Conservation (phyloP, 2,888 invertebrate genomes). For the Meloe dianella region DNA sequence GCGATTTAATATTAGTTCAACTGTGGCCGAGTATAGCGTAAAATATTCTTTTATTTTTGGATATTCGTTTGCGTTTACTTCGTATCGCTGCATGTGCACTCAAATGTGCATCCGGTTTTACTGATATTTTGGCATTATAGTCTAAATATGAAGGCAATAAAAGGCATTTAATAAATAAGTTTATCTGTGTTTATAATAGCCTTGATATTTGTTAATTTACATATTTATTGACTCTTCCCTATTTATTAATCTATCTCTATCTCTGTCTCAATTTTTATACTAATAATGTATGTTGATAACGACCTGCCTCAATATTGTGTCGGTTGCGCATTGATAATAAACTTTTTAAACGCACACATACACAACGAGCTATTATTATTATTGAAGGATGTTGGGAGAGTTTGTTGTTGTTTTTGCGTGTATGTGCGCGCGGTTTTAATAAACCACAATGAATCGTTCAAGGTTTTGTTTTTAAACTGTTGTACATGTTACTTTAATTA, state of each 20-base stretch:
- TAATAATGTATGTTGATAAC: constrained; percentile 4
- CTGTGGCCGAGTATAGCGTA: no score
- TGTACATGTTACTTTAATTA: constrained; percentile 8
- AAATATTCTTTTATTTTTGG: no score
- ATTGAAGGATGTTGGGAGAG: constrained; percentile 39
- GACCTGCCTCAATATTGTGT: constrained; percentile 36
- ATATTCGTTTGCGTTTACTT: no score
- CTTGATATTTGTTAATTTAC: background rate
- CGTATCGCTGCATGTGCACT: no score
- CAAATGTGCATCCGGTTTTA: no score
- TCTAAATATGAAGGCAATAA: no score
- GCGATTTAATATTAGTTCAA: no score
- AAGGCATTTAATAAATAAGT: background rate
- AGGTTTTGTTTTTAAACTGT: constrained; percentile 33
- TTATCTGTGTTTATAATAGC: background rate
- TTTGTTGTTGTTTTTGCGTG: constrained; percentile 33
- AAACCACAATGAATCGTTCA: constrained; percentile 38
- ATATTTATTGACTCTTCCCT: background rate
- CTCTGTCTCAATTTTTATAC: background rate
- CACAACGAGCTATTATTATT: background rate
- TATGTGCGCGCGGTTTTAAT: constrained; percentile 38
- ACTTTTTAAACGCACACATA: constrained; percentile 33
- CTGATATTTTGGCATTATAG: no score
- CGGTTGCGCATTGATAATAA: constrained; percentile 33
- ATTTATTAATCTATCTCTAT: background rate